Evolutionary conservation across 1,140 invertebrate genomes (phyloP), one percentile per base, ranked within the genome.

Genomic region (Laupala kohalensis): DNA sequence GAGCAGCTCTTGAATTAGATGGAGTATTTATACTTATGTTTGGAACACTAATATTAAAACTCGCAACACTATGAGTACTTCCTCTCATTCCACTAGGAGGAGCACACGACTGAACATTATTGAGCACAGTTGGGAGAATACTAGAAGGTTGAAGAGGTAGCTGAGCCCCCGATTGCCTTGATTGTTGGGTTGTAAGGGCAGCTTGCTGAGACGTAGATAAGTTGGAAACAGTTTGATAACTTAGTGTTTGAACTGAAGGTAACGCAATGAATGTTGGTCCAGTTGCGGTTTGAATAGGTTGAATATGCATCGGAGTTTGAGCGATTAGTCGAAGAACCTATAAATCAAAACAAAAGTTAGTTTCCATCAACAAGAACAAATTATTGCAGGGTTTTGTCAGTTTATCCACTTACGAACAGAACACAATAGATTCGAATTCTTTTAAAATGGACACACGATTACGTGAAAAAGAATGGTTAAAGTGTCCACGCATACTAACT

Each of bases 201-300:
- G 70, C 65, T 23, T 30, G 68, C 24, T 23, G 27, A 15, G 67
- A 29, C 23, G 65, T 69, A 26, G 66, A 29, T 27, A 71, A 69
- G 24, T 70, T 53, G 23, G 69, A 53, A 2, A 72, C 66, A 15
- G 28, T 70, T 27, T 69, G 68, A 37, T 70, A 74, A 28, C 28
- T 72, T 64, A 73, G 64, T 25, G 71, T 74, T 53, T 73, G 75
- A 28, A 53, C 69, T 63, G 75, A 75, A 19, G 77, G 78, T 53
- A 83, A 77, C 65, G 82, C 81, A 62, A 84, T 78, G 29, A 80
- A 77, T 23, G 83, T 77, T 65, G 82, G 82, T n/a, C 83, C 83
- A 24, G 79, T 79, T 13, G 81, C 78, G 5, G 83, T 84, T 75
- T 84, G 83, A 29, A 84, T 81, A 71, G 82, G 81, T 70, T 84